A percentile compares a stretch with the other conserved stretches of the same genome.
Conservation (phyloP, 2,113 vertebrate species). For the Hypomesus transpacificus region DNA sequence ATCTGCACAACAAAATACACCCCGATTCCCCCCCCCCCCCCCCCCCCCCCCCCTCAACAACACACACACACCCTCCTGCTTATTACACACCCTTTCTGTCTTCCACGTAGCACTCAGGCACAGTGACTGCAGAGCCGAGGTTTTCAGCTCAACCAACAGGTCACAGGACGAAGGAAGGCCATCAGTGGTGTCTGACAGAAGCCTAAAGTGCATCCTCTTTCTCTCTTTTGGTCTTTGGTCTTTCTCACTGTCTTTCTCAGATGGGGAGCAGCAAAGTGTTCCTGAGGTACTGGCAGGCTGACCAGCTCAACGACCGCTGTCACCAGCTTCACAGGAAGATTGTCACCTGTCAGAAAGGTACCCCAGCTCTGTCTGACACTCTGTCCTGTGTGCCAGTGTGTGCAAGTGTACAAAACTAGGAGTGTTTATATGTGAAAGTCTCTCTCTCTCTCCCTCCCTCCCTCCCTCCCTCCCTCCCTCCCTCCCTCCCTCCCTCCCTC, state of each 20-base stretch:
- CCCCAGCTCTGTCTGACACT: not conserved
- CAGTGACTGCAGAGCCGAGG: not conserved
- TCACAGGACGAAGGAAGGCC: not conserved
- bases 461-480: not conserved
- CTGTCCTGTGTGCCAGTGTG: too few species aligned
- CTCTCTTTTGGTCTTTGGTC: not conserved
- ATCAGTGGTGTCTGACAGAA: not conserved
- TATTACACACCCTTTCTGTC: not conserved
- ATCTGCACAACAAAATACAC: slow-evolving; percentile 34
- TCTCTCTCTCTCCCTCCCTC: not conserved
- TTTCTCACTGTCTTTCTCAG: slow-evolving; percentile 50
- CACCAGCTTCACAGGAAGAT: slow-evolving; percentile 87
- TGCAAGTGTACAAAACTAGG: too few species aligned
- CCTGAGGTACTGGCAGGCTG: slow-evolving; percentile 91
- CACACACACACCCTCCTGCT: slow-evolving; percentile 2
- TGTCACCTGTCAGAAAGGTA: slow-evolving; percentile 95
- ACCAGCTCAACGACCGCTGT: slow-evolving; percentile 88
- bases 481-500: slow-evolving; percentile 8
- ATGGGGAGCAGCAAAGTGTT: slow-evolving; percentile 88
- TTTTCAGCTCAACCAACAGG: too few species aligned
- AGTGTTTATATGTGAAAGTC: too few species aligned
- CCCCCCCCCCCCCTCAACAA: slow-evolving; percentile 46
- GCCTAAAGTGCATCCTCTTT: not conserved
- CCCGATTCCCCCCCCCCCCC: not conserved
- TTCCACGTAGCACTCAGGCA: not conserved